Evolutionary conservation across 2,888 invertebrate species (phyloP).

Genomic region (Morinoia aosen): DNA sequence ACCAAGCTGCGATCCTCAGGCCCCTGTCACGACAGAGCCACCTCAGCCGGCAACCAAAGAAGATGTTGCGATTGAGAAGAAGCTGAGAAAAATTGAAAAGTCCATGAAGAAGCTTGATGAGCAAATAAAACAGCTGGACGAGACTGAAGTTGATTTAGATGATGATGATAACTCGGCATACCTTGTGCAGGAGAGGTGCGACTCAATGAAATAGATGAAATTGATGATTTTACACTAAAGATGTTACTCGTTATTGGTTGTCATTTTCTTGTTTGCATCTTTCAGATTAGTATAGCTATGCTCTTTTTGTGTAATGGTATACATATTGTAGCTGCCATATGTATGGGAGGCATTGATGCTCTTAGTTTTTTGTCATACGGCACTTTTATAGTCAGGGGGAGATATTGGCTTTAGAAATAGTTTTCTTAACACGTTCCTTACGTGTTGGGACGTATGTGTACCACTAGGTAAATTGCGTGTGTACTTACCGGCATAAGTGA

Average conservation of each 20-base stretch:
- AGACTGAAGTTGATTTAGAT: constrained; percentile 81
- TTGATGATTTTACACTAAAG: background rate
- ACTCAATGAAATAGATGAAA: too few relatives aligned
- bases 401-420: too few relatives aligned
- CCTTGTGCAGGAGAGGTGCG: constrained; percentile 78
- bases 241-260: background rate
- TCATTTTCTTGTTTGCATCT: background rate
- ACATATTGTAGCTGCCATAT: too few relatives aligned
- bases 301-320: too few relatives aligned
- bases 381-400: too few relatives aligned
- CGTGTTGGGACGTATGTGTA: too few relatives aligned
- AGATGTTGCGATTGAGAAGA: constrained; percentile 54
- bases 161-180: constrained; percentile 83
- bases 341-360: too few relatives aligned
- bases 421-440: too few relatives aligned
- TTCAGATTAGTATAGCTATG: background rate
- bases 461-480: too few relatives aligned
- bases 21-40: background rate
- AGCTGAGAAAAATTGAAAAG: constrained; percentile 62
- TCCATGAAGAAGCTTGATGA: constrained; percentile 75
- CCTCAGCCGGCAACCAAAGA: constrained; percentile 49
- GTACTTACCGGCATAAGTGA: too few relatives aligned
- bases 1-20: background rate
- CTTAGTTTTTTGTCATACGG: too few relatives aligned
- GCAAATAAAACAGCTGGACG: constrained; percentile 80